Base-by-base conservation (phyloP, 2,797 vertebrate species). In the Masticophis lateralis region DNA sequence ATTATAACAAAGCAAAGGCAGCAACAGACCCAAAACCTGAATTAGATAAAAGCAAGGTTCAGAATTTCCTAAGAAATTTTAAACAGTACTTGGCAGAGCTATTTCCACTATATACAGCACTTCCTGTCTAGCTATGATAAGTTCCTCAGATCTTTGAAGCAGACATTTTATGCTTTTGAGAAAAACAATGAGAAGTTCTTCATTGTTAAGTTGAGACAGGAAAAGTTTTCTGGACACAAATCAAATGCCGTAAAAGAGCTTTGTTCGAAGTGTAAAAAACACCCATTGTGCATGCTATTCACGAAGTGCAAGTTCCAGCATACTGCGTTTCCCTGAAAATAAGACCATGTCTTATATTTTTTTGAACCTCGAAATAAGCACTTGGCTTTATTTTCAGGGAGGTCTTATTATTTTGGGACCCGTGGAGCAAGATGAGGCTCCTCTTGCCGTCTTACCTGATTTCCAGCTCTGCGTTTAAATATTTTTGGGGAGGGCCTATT, bases 61-160 rank as follows among this genome's bases (percentile, higher is more conserved):
- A 9, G 20, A 53, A 6, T 90, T 63, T 22, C 53, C 10, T 25
- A 13, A 69, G 87, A 0, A 43, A 86, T 60, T 89, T 87, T 25
- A 90, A 83, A 60, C 1, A 61, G 90, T 47, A 91, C 90, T 43
- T 86, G 25, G 13, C 66, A 8, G 14, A 43, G 4, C 37, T 83
- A 12, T 83, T 83, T 83, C 74, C 74, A 0, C 91, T 94, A 43
- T 27, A 94, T 14, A 5, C 27, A 74, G 51, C n/a, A 6, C 90
- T 95, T 51, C 53, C 94, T 22, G 55, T 60, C 63, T 94, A 95
- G 22, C 47, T 20, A 51, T 92, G 95, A 13, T 51, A 16, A 47
- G 10, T 47, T 47, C 37, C 74, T 83, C 74, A 47, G 74, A 83
- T 83, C 90, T 89, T n/a, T 60, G 27, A 93, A 92, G 79, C 27